phyloP scores from a whole-genome alignment of 1,140 invertebrate species.

The Calycopis cecrops region DNA sequence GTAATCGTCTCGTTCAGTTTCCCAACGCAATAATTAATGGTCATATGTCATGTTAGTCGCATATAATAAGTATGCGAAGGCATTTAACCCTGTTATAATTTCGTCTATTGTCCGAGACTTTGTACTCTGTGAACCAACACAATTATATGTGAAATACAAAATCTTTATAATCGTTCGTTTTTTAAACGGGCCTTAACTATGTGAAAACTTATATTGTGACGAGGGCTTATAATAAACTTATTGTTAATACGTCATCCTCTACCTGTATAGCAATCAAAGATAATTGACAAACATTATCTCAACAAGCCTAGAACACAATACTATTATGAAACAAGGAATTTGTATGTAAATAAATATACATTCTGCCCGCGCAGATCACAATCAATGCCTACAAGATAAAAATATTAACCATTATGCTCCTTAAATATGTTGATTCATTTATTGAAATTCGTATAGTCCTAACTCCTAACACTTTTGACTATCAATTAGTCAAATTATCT shows the following conservation, averaged over 20 bases:
- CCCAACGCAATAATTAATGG: constrained; percentile 66
- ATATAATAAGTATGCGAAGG: constrained; percentile 71
- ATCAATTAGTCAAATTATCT: too few species aligned
- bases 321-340: too few species aligned
- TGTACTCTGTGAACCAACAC: constrained; percentile 71
- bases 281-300: background rate
- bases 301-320: background rate
- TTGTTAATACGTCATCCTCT: constrained; percentile 30
- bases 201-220: constrained; percentile 65
- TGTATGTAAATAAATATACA: too few species aligned
- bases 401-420: too few species aligned
- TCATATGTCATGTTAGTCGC: constrained; percentile 66
- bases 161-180: constrained; percentile 69
- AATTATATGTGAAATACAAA: constrained; percentile 67
- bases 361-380: too few species aligned
- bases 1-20: constrained; percentile 21
- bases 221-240: constrained; percentile 40
- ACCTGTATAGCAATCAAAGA: background rate
- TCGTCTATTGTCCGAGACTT: constrained; percentile 66
- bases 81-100: constrained; percentile 69
- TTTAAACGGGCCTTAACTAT: constrained; percentile 70
- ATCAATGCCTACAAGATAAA: too few species aligned
- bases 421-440: too few species aligned
- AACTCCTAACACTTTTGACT: too few species aligned
- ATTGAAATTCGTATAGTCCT: too few species aligned